Conservation (phyloP, 2,113 vertebrate genomes). For the Abramis brama region DNA sequence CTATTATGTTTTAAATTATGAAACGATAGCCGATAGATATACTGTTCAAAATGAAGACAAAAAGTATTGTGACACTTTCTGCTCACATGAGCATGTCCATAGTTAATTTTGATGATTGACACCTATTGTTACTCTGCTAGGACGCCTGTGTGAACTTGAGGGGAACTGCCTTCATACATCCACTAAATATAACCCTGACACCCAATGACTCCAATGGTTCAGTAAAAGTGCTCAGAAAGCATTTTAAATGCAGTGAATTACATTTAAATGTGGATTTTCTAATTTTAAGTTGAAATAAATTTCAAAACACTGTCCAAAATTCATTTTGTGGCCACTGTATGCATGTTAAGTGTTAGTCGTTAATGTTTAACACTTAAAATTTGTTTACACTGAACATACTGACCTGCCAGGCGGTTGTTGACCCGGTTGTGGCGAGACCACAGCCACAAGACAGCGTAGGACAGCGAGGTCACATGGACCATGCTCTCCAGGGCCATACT, state of each 20-base stretch:
- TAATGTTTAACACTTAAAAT: background rate
- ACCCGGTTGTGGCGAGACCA: slow-evolving; percentile 91
- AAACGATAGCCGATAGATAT: background rate
- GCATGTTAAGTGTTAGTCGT: background rate
- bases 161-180: background rate
- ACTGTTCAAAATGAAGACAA: background rate
- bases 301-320: background rate
- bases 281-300: background rate
- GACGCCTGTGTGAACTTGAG: background rate
- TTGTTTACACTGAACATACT: slow-evolving; percentile 40
- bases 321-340: background rate
- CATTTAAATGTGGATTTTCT: background rate
- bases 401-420: slow-evolving; percentile 89
- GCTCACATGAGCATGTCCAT: background rate
- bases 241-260: background rate
- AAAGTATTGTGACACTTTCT: background rate
- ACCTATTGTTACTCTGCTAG: background rate
- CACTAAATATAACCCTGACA: background rate
- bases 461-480: slow-evolving; percentile 61
- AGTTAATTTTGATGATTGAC: background rate
- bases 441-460: slow-evolving; percentile 81
- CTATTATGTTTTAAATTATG: background rate
- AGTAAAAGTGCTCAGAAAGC: background rate
- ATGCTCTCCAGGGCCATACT: slow-evolving; percentile 82
- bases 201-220: background rate